A percentile compares a stretch with the other conserved stretches of the same genome.
phyloP scores from a whole-genome alignment of 35 echinoderm and acorn worm genomes.

The Ophioderma brevispina region DNA sequence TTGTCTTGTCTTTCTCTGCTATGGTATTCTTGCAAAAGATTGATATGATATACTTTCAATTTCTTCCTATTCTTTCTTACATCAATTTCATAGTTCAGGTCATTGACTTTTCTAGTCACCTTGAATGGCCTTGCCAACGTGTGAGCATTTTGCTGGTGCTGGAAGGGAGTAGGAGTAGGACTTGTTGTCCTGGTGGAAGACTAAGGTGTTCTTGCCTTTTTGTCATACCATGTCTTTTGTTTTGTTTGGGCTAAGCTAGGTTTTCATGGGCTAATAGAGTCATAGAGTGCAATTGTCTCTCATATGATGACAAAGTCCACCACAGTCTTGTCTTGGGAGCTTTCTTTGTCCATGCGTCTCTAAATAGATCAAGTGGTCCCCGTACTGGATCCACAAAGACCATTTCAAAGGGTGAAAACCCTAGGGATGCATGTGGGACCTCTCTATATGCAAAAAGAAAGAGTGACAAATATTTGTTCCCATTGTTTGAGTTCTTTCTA shows the following conservation, averaged over 20 bases:
- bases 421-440: conserved; percentile 34
- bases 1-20: neutral
- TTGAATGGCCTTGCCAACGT: conserved; percentile 55
- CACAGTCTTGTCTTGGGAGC: conserved; percentile 22
- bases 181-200: conserved; percentile 28
- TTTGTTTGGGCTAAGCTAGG: conserved; percentile 1
- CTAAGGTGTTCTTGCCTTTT: neutral
- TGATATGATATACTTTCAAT: neutral
- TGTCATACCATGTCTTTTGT: conserved; percentile 57
- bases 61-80: conserved; percentile 14
- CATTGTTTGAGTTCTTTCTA: conserved; percentile 41
- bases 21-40: conserved; percentile 45
- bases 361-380: conserved; percentile 40
- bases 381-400: conserved; percentile 44
- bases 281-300: conserved; percentile 33
- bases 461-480: conserved; percentile 13
- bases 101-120: conserved; percentile 5
- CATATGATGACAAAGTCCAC: conserved; percentile 46
- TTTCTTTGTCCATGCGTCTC: conserved; percentile 38
- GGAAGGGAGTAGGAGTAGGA: conserved; percentile 49
- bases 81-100: conserved; percentile 35
- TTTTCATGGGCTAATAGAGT: conserved; percentile 43
- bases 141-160: conserved; percentile 29
- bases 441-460: conserved; percentile 65
- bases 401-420: conserved; percentile 70